Evolutionary conservation across 2,888 invertebrate genomes (phyloP), one percentile per base, ranked within the genome.

Genomic region (Folsomia candida): DNA sequence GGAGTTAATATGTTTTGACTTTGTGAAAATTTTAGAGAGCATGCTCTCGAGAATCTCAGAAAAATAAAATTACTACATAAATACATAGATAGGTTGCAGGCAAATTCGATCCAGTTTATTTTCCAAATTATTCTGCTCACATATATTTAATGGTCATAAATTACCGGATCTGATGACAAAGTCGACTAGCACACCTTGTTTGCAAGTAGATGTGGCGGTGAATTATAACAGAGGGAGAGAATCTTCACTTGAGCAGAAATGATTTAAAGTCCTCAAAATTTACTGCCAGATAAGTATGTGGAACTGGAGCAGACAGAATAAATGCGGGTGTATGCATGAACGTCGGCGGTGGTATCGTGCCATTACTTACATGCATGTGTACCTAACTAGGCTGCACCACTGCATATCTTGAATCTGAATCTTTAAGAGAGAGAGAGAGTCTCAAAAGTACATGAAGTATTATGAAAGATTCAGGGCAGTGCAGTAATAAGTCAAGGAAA

Each of bases 391-490:
- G 4, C 37, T 37, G 14, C 4, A 37, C 37, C 14, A 37, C 14
- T 37, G 37, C 37, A 4, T 22, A 20, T 57, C 57, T n/a, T 57
- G 20, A 4, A 22, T 57, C 57, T 57, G n/a, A 20, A 11, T 18
- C 18, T 47, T 47, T 9, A 18, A 47, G 47, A 47, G 47, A 47
- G 47, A 57, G 57, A 57, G 57, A 57, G 57, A 57, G 57, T 57
- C 11, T 47, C 57, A 37, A 37, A 37, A 37, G n/a, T n/a, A 14
- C 14, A 47, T 47, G 9, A 14, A 47, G 25, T 25, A 64, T 29
- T 47, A 64, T 64, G 64, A 64, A 64, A 64, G 64, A 64, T 64
- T 64, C 25, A 64, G 64, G 64, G 27, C 51, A 64, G 64, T 51
- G 27, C 51, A 64, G 64, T 51, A 64, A 37, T 64, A 64, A 64